phyloP scores from a whole-genome alignment of 2,888 invertebrate species.

The Scaptomyza caliginosa region DNA sequence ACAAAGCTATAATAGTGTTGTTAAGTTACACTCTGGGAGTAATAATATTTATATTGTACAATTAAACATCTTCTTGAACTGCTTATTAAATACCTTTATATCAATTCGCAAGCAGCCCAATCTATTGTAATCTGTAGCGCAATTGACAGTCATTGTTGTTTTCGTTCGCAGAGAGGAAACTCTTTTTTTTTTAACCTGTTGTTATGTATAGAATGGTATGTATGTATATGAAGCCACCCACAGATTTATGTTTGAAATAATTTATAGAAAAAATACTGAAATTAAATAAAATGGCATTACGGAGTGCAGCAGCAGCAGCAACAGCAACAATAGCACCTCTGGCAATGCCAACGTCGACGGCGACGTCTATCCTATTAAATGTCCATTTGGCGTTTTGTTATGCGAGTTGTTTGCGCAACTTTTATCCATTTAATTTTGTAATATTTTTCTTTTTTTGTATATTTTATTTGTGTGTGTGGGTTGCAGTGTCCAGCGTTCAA shows the following conservation, averaged over 20 bases:
- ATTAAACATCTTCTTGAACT: background rate
- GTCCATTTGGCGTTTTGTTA: conserved; percentile 74
- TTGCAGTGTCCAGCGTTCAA: conserved; percentile 53
- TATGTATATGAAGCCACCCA: conserved; percentile 29
- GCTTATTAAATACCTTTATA: background rate
- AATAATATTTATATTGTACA: too few species aligned
- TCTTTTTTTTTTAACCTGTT: conserved; percentile 28
- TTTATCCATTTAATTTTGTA: conserved; percentile 73
- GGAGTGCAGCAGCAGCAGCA: conserved; percentile 12
- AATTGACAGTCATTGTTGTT: background rate
- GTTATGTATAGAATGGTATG: conserved; percentile 13
- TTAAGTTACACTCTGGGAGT: too few species aligned
- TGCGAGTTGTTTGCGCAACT: conserved; percentile 71
- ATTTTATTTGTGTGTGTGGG: conserved; percentile 2
- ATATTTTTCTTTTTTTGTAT: conserved; percentile 27
- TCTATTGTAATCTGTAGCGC: conserved; percentile 13
- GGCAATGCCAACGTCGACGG: conserved; percentile 17
- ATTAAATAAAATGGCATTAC: conserved; percentile 75
- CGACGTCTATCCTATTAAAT: conserved; percentile 78
- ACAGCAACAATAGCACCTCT: conserved; percentile 19
- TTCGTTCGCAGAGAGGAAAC: conserved; percentile 17
- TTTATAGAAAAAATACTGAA: conserved; percentile 72
- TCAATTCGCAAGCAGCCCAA: background rate
- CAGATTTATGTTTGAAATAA: conserved; percentile 74
- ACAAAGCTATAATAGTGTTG: too few species aligned